Evolutionary conservation across 2,113 vertebrate genomes (phyloP).

Genomic region (Microtus ochrogaster): DNA sequence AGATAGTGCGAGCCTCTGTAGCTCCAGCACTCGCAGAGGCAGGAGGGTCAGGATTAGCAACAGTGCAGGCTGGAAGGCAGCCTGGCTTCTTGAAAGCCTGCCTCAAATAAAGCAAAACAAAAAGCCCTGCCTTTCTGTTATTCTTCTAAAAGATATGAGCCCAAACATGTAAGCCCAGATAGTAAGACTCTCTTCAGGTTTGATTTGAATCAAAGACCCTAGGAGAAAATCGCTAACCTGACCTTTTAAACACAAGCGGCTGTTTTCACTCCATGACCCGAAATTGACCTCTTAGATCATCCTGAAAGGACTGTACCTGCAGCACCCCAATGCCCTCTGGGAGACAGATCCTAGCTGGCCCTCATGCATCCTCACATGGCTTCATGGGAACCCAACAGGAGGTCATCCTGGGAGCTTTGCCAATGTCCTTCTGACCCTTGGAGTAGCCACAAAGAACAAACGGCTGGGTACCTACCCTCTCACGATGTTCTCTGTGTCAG

Average conservation of each 20-base stretch:
- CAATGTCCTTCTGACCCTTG: not conserved
- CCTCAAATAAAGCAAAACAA: not conserved
- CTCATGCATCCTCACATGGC: fast-evolving
- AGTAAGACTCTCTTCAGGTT: not conserved
- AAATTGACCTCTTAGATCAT: not conserved
- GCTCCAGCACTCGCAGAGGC: not conserved
- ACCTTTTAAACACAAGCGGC: not conserved
- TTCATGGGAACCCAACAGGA: too few relatives aligned
- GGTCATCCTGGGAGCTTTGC: not conserved
- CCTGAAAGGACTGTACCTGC: not conserved
- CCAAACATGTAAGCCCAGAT: not conserved
- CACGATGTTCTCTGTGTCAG: not conserved
- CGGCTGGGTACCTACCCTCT: too few relatives aligned
- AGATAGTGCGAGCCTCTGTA: not conserved
- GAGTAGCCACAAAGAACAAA: not conserved
- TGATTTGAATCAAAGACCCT: conserved; percentile 27
- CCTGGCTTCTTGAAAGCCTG: not conserved
- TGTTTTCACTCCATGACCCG: not conserved
- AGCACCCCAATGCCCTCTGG: not conserved
- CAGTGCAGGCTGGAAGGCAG: not conserved
- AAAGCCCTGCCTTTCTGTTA: not conserved
- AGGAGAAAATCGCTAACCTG: not conserved
- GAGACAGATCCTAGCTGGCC: not conserved
- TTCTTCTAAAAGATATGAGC: conserved; percentile 35
- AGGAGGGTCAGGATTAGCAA: too few relatives aligned